Conservation (phyloP, 1,140 invertebrate species). For the Cyphomyrmex costatus region DNA sequence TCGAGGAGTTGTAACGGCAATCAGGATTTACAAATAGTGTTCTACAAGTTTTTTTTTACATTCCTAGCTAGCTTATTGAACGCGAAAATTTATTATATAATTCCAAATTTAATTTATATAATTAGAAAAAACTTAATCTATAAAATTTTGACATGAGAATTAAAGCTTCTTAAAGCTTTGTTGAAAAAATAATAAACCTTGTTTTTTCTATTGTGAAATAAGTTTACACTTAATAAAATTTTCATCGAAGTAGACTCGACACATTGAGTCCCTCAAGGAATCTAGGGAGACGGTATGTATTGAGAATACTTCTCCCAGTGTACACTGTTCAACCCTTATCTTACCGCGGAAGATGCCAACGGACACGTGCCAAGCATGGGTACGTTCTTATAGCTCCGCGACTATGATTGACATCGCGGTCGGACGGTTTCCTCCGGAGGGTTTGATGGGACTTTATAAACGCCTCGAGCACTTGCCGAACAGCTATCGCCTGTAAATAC, state of each 20-base stretch:
- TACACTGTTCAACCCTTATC: neutral
- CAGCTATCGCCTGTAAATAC: constrained; percentile 60
- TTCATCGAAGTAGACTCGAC: neutral
- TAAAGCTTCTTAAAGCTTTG: neutral
- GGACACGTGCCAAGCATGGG: constrained; percentile 23
- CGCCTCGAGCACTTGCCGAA: constrained; percentile 28
- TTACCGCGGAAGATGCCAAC: constrained; percentile 10
- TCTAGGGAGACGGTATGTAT: neutral
- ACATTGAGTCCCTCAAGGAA: neutral
- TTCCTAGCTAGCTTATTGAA: neutral
- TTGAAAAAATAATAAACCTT: neutral
- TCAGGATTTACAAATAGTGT: neutral
- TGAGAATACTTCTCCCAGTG: neutral
- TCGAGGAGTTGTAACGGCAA: neutral
- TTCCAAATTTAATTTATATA: constrained; percentile 8
- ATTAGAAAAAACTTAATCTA: neutral
- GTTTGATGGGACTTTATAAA: constrained; percentile 55
- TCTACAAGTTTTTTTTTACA: neutral
- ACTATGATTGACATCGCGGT: constrained; percentile 51
- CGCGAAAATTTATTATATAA: neutral
- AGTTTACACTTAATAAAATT: constrained; percentile 2
- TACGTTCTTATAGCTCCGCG: neutral
- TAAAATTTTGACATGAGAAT: neutral
- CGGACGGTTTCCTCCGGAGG: constrained; percentile 10
- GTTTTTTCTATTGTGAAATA: neutral